These are phyloP conservation scores for Caenorhabditis latens DNA, from an alignment of 1,140 invertebrate species.

Conservation along the genomic window DNA sequence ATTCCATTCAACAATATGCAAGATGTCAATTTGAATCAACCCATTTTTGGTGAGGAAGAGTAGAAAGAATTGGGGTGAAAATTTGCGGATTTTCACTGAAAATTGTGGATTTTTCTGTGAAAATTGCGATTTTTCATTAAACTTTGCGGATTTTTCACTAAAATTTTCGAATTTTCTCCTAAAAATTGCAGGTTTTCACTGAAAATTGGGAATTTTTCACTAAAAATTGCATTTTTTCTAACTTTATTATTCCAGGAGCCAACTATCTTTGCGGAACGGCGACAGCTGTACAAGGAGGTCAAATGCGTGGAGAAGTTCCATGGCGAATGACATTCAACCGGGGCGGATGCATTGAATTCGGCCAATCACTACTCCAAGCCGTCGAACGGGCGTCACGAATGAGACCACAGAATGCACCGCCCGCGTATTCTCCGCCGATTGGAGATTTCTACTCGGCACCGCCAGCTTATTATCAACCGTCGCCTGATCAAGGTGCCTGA, in stretches of 20 bases:
- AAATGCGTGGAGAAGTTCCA: slow-evolving; percentile 91
- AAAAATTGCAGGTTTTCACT: too few relatives aligned
- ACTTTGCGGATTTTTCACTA: too few relatives aligned
- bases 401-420: slow-evolving; percentile 59
- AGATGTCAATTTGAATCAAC: slow-evolving; percentile 93
- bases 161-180: too few relatives aligned
- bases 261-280: slow-evolving; percentile 97
- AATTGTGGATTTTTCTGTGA: too few relatives aligned
- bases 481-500: slow-evolving; percentile 12
- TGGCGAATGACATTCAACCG: slow-evolving; percentile 94
- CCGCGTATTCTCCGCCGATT: slow-evolving; percentile 58
- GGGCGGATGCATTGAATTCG: slow-evolving; percentile 97
- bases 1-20: slow-evolving; percentile 91
- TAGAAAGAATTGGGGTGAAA: not conserved
- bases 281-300: slow-evolving; percentile 89
- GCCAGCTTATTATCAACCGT: slow-evolving; percentile 60
- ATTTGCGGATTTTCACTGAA: not conserved
- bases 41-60: slow-evolving; percentile 85
- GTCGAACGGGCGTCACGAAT: slow-evolving; percentile 85
- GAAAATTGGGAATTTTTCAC: too few relatives aligned
- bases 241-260: slow-evolving; percentile 79
- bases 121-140: too few relatives aligned
- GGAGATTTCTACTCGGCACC: slow-evolving; percentile 60
- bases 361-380: slow-evolving; percentile 91
- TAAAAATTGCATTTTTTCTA: not conserved